Conservation (phyloP, 2,797 vertebrate species). For the Astyanax mexicanus region DNA sequence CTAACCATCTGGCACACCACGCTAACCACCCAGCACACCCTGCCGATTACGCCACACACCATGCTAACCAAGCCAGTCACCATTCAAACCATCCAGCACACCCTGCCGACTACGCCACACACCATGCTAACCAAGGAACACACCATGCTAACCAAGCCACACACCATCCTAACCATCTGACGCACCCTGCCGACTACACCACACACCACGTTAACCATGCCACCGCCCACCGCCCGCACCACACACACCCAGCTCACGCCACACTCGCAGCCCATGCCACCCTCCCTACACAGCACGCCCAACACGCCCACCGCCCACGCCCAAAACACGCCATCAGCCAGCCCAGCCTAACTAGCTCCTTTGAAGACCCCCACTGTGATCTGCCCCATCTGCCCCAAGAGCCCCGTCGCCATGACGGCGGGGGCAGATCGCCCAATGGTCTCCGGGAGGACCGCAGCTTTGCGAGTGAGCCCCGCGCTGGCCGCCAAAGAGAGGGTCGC, state of each 20-base stretch:
- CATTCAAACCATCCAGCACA: neutral
- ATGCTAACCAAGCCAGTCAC: neutral
- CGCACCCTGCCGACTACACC: neutral
- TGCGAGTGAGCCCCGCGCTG: conserved; percentile 59
- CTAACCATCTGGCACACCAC: neutral
- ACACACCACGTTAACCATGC: neutral
- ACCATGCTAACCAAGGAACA: neutral
- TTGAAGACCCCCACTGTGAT: conserved; percentile 55
- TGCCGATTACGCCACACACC: neutral
- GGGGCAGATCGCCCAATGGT: conserved; percentile 61
- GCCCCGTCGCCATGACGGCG: conserved; percentile 54
- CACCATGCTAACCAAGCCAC: neutral
- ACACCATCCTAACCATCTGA: neutral
- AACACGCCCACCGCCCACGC: neutral
- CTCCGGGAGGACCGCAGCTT: conserved; percentile 66
- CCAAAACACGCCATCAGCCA: conserved; percentile 47
- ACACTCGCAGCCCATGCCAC: neutral
- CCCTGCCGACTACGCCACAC: neutral
- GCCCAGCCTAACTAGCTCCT: conserved; percentile 48
- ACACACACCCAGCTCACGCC: neutral
- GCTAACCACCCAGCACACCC: neutral
- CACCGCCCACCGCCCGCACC: neutral
- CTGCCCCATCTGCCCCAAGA: conserved; percentile 55
- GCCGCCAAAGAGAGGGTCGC: conserved; percentile 60
- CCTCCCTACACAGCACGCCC: conserved; percentile 4